Base-by-base conservation (phyloP, 2,113 vertebrate genomes). In the Psittacus erithacus region DNA sequence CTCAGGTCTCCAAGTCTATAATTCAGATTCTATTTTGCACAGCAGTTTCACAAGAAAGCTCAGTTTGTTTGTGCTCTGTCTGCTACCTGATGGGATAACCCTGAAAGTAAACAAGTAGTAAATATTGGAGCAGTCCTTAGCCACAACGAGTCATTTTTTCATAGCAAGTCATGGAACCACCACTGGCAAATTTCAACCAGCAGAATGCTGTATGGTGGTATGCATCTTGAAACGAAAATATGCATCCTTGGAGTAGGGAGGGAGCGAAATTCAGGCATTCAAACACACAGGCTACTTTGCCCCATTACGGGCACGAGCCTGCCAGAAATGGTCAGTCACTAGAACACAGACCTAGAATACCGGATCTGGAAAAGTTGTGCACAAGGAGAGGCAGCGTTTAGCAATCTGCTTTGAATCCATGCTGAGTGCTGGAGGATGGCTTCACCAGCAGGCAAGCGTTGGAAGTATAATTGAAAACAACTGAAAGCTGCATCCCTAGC, bases 51-150 rank as follows among this genome's bases (percentile, higher is more conserved):
- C 41, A 83, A 89, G 78, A 90, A 71, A 83, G 44, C 53, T 92
- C 59, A 12, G 16, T 86, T 93, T 92, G 57, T 91, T 96, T 89
- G 73, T 69, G 60, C 69, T 82, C 80, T 82, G 76, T 78, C 86
- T 91, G 83, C 57, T 68, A 69, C 33, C 43, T 75, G 57, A 55
- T 52, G 60, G 63, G 71, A 70, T 82, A 88, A 70, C 81, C 88
- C 62, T 91, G 63, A 87, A 91, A 92, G 75, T 92, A 96, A 93
- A 79, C 39, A 93, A 88, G 29, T 50, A 82, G 70, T 74, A 92
- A 93, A 93, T 93, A 73, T 2, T 43, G 60, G 67, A 70, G 43
- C 46, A 86, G 46, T 60, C 27, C 62, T 65, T 44, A 85, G 73
- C 43, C 77, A 91, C 82, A 94, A 59, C 23, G 33, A 90, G 52